Evolutionary conservation across 2,113 vertebrate species (phyloP).

Genomic region (Myiopsitta monachus): DNA sequence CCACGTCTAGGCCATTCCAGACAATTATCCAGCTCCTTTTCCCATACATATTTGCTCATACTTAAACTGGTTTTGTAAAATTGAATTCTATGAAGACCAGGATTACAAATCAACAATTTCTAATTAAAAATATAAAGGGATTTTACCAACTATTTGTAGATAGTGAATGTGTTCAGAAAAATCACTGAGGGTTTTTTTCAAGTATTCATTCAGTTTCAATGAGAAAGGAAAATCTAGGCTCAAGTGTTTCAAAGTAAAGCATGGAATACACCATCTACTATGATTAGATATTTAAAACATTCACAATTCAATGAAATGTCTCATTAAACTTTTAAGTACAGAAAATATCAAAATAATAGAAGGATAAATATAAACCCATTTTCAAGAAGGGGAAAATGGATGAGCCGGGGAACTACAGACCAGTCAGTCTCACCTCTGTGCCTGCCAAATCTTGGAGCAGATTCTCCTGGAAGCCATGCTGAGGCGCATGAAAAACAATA

Average conservation of each 20-base stretch:
- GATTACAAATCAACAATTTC: neutral
- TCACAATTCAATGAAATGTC: neutral
- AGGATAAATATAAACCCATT: too few species aligned
- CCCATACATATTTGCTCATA: fast-evolving
- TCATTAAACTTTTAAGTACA: neutral
- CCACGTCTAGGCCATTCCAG: fast-evolving
- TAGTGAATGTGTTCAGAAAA: neutral
- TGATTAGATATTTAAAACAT: neutral
- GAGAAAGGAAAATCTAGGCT: neutral
- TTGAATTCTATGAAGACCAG: neutral
- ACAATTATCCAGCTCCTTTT: neutral
- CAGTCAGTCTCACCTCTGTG: too few species aligned
- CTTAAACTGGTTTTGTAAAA: neutral
- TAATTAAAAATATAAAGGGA: neutral
- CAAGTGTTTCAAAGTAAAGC: neutral
- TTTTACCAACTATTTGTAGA: neutral
- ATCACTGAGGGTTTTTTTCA: fast-evolving
- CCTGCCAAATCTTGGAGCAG: too few species aligned
- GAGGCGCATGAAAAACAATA: too few species aligned
- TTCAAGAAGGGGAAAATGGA: too few species aligned
- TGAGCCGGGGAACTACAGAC: too few species aligned
- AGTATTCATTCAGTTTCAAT: neutral
- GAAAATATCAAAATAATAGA: neutral
- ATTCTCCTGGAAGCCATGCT: too few species aligned
- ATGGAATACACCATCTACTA: neutral